These are phyloP conservation scores for Coelogynopora nodosa DNA, from an alignment of 2,888 invertebrate species.

Conservation along the genomic window DNA sequence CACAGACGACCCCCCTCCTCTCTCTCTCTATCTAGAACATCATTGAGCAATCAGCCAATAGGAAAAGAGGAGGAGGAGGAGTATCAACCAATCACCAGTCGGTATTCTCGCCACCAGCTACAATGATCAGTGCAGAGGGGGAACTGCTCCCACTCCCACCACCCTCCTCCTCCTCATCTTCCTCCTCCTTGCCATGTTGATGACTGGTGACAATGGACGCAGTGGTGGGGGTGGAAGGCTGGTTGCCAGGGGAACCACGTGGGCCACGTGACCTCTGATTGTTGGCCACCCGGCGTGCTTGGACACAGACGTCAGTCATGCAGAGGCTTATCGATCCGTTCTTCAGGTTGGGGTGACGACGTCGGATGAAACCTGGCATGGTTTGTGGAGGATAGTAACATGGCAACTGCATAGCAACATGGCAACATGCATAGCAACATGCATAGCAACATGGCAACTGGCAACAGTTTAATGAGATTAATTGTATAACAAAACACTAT, in stretches of 20 bases:
- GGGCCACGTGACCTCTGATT: constrained; percentile 26
- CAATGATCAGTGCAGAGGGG: neutral
- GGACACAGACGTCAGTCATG: constrained; percentile 47
- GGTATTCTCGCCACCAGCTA: neutral
- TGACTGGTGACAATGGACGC: neutral
- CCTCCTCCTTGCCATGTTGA: neutral
- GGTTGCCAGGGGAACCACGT: neutral
- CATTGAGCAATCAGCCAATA: neutral
- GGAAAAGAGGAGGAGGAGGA: neutral
- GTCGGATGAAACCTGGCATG: constrained; percentile 40
- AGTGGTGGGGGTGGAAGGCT: neutral
- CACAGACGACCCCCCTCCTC: too few species aligned
- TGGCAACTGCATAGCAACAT: too few species aligned
- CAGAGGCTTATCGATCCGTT: constrained; percentile 44
- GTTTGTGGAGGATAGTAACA: too few species aligned
- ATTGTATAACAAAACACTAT: too few species aligned
- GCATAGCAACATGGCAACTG: too few species aligned
- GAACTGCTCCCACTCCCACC: neutral
- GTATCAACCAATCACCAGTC: neutral
- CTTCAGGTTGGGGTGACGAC: constrained; percentile 44
- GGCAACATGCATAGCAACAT: too few species aligned
- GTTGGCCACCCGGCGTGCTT: constrained; percentile 45
- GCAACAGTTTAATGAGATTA: too few species aligned
- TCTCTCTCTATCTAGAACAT: too few species aligned
- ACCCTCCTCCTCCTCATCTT: neutral